Evolutionary conservation across 2,888 invertebrate species (phyloP).

Genomic region (Digitonthophagus gazella): DNA sequence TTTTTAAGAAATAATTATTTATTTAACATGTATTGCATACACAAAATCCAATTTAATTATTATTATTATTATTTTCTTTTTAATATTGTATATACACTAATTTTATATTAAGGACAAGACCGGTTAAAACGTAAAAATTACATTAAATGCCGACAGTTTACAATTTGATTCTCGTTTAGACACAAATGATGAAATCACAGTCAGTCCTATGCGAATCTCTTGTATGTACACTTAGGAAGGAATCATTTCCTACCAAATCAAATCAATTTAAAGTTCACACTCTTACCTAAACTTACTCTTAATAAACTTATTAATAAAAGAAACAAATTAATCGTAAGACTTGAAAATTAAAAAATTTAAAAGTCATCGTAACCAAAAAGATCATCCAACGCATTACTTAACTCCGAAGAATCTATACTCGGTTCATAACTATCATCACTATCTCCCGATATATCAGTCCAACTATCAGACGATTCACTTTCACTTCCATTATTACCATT

Average conservation of each 20-base stretch:
- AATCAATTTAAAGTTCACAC: no score
- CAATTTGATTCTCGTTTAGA: no score
- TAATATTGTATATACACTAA: not conserved
- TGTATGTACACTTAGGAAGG: no score
- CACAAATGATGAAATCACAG: no score
- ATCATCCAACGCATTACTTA: slow-evolving; percentile 35
- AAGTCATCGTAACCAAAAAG: slow-evolving; percentile 28
- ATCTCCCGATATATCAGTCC: slow-evolving; percentile 36
- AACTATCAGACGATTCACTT: slow-evolving; percentile 32
- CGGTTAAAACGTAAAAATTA: no score
- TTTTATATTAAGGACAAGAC: no score
- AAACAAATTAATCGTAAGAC: slow-evolving; percentile 7
- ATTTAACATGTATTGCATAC: not conserved
- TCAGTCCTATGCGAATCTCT: no score
- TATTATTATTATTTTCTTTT: not conserved
- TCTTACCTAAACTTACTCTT: no score
- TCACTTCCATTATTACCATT: slow-evolving; percentile 31
- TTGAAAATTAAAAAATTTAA: not conserved
- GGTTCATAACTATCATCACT: slow-evolving; percentile 31
- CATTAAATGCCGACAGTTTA: not conserved
- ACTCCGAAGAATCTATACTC: slow-evolving; percentile 34
- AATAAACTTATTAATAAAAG: no score
- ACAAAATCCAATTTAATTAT: no score
- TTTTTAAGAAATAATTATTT: not conserved
- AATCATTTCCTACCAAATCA: no score